These are phyloP conservation scores for Theonella swinhoei DNA, from an alignment of 37 sponge, comb jelly and placozoan species.

Conservation along the genomic window DNA sequence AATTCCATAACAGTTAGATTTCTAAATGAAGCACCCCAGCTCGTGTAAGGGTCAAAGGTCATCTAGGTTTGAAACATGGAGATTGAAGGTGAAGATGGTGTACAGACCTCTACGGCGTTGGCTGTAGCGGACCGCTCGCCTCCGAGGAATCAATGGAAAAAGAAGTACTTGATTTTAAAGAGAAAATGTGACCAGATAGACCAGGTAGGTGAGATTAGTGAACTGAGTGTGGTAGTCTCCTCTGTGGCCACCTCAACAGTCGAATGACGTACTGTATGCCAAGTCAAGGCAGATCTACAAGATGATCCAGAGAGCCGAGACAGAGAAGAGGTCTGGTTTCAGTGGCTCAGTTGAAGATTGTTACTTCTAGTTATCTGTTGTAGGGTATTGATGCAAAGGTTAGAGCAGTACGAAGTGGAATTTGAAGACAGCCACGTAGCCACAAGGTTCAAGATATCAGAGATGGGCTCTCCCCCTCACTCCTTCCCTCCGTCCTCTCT, in stretches of 20 bases:
- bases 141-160: too few species aligned
- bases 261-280: constrained; percentile 44
- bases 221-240: neutral
- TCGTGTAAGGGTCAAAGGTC: too few species aligned
- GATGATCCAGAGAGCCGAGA: constrained; percentile 48
- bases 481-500: neutral
- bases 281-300: constrained; percentile 40
- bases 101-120: too few species aligned
- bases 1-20: too few species aligned
- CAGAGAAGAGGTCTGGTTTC: constrained; percentile 54
- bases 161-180: constrained; percentile 49
- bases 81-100: too few species aligned
- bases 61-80: too few species aligned
- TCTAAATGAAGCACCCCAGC: too few species aligned
- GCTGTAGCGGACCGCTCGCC: too few species aligned
- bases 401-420: constrained; percentile 36
- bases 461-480: neutral
- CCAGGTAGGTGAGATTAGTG: constrained; percentile 30
- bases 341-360: neutral
- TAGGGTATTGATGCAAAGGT: constrained; percentile 51
- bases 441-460: neutral
- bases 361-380: neutral
- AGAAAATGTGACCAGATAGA: constrained; percentile 73
- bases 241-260: constrained; percentile 22
- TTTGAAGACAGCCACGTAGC: neutral